Percentiles rank a stretch among this genome's conserved stretches.
phyloP scores from a whole-genome alignment of 1,140 invertebrate species.

The Hetaerina americana region DNA sequence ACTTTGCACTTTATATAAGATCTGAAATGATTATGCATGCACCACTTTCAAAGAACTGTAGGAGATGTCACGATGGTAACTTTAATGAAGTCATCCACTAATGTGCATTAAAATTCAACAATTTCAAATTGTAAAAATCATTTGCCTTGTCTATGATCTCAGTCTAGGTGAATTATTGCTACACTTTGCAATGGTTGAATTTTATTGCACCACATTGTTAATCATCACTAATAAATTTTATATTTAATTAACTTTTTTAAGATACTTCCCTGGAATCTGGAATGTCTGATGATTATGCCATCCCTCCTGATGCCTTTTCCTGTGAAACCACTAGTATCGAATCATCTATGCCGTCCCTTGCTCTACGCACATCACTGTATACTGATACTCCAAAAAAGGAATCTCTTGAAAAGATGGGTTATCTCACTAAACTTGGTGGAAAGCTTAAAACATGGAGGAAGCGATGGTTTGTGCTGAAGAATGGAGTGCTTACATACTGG shows the following conservation, averaged over 20 bases:
- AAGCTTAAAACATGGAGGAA: conserved; percentile 93
- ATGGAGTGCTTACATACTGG: conserved; percentile 84
- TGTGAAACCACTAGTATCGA: conserved; percentile 54
- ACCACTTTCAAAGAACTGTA: background rate
- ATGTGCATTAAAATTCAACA: too few relatives aligned
- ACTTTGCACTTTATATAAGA: background rate
- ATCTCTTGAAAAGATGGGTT: conserved; percentile 79
- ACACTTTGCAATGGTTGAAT: too few relatives aligned
- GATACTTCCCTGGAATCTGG: conserved; percentile 86
- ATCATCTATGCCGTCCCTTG: conserved; percentile 50
- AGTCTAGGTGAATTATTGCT: too few relatives aligned
- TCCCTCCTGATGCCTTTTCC: conserved; percentile 82
- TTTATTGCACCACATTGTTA: too few relatives aligned
- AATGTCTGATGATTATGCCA: conserved; percentile 89
- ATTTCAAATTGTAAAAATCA: too few relatives aligned
- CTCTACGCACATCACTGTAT: conserved; percentile 45
- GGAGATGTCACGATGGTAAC: too few relatives aligned
- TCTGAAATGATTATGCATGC: background rate
- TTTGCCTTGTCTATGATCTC: too few relatives aligned
- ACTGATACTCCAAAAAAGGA: conserved; percentile 31
- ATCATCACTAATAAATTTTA: background rate
- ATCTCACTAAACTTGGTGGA: conserved; percentile 85
- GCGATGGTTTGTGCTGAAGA: conserved; percentile 86
- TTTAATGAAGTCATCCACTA: too few relatives aligned
- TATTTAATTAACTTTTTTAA: conserved; percentile 29